Base-by-base conservation (phyloP, 2,113 vertebrate species). In the Misgurnus anguillicaudatus region DNA sequence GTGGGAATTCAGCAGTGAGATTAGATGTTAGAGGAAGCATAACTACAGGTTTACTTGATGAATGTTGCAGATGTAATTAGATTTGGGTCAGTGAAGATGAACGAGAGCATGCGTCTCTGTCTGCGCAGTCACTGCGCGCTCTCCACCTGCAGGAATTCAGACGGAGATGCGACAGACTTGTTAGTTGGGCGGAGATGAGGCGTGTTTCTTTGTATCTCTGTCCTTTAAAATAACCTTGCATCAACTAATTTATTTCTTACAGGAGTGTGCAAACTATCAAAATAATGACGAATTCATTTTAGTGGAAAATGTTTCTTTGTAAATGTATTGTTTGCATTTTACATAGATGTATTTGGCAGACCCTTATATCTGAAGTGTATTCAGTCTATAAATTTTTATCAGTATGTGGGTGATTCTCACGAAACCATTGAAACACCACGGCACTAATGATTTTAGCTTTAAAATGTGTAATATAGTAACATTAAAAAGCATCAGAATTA, bases 31-130 rank as follows among this genome's bases (percentile, higher is more conserved):
- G 80, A 88, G 88, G 88, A 88, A 86, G 82, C 84, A 75, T 90
- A 90, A 91, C 90, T 91, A 90, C 87, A 88, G 82, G 86, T 83
- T 85, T 85, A 75, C 75, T 84, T 87, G 86, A 90, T 92, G 88
- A 90, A 91, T 90, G 85, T 75, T 80, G 31, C 85, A 57, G 78
- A 84, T 87, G 84, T 89, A 90, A 89, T 90, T 89, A 88, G 78
- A 71, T 53, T 36, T 53, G 3, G 77, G 51, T 77, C 58, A 79
- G 57, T 76, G 55, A 57, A 36, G 73, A n/a, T 51, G 19, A 65
- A 21, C 2, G 53, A 19, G 53, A 57, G 53, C 31, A 17, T 36
- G 14, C 31, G 21, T 51, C 36, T 9, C 31, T 66, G 41, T 47
- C 19, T 67, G 41, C 7, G 8, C 66, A 51, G 45, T 51, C 45